These are phyloP conservation scores for Xiphophorus hellerii DNA, from an alignment of 2,113 vertebrate genomes.

Conservation along the genomic window DNA sequence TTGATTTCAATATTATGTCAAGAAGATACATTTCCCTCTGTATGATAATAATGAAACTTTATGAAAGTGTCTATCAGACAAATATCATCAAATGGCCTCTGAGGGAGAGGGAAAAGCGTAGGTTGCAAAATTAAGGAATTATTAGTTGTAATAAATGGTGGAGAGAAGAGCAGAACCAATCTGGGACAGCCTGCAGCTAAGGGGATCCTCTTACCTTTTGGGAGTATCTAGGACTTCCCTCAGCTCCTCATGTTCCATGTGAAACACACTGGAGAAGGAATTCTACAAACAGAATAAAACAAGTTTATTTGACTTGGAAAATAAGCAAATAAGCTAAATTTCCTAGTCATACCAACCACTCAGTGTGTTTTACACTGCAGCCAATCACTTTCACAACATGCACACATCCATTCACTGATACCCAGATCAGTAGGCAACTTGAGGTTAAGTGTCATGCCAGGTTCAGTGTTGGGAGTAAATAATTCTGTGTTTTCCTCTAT, in stretches of 20 bases:
- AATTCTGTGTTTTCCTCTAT: too few species aligned
- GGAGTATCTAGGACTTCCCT: constrained; percentile 77
- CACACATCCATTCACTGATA: too few species aligned
- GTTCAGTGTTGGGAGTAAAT: too few species aligned
- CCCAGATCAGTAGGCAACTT: not conserved
- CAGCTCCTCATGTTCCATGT: constrained; percentile 93
- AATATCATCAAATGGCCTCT: not conserved
- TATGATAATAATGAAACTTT: constrained; percentile 18
- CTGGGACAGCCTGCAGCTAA: constrained; percentile 1
- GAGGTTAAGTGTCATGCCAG: not conserved
- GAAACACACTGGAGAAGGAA: constrained; percentile 95
- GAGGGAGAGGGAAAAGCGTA: not conserved
- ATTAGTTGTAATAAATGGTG: constrained; percentile 14
- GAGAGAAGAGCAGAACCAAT: constrained; percentile 22
- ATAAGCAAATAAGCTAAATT: too few species aligned
- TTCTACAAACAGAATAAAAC: constrained; percentile 79
- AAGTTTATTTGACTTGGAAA: constrained; percentile 21
- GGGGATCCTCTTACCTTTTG: constrained; percentile 84
- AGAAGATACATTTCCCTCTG: not conserved
- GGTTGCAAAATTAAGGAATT: constrained; percentile 26
- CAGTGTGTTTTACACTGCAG: too few species aligned
- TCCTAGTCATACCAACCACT: too few species aligned
- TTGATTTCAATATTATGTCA: not conserved
- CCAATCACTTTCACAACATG: too few species aligned
- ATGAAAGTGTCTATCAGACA: not conserved